Percentiles rank a stretch among this genome's conserved stretches.
phyloP scores from a whole-genome alignment of 2,797 vertebrate genomes.

The Psittacula echo region DNA sequence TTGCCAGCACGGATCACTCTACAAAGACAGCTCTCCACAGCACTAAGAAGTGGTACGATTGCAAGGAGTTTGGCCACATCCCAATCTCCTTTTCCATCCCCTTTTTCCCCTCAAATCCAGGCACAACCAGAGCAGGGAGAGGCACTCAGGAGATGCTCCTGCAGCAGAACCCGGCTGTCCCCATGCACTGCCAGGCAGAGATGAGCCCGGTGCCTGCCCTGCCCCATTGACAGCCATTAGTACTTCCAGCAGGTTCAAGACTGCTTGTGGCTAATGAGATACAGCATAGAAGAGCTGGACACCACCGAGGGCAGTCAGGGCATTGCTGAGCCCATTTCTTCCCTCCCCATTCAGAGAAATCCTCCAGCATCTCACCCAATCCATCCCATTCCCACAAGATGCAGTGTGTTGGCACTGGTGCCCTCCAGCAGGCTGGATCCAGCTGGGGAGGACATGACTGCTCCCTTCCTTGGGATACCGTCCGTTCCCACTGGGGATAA shows the following conservation, averaged over 20 bases:
- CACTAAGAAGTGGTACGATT: neutral
- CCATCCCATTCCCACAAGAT: neutral
- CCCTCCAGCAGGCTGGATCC: neutral
- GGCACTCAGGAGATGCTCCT: neutral
- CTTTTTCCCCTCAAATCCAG: neutral
- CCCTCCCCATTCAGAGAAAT: neutral
- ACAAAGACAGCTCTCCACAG: too few relatives aligned
- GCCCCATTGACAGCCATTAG: neutral
- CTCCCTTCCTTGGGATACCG: neutral
- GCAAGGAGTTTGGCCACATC: neutral
- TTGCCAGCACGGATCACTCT: neutral
- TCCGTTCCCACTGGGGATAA: neutral
- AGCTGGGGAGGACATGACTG: neutral
- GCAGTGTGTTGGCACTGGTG: neutral
- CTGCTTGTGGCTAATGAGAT: neutral
- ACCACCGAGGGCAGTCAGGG: accelerated
- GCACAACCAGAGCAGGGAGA: neutral
- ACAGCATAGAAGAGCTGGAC: neutral
- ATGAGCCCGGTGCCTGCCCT: accelerated
- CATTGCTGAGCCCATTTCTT: neutral
- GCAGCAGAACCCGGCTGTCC: neutral
- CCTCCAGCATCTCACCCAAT: neutral
- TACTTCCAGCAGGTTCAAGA: neutral
- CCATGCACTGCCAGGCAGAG: neutral
- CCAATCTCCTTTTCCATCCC: neutral